Evolutionary conservation across 2,888 invertebrate genomes (phyloP).

Genomic region (Eupeodes luniger): DNA sequence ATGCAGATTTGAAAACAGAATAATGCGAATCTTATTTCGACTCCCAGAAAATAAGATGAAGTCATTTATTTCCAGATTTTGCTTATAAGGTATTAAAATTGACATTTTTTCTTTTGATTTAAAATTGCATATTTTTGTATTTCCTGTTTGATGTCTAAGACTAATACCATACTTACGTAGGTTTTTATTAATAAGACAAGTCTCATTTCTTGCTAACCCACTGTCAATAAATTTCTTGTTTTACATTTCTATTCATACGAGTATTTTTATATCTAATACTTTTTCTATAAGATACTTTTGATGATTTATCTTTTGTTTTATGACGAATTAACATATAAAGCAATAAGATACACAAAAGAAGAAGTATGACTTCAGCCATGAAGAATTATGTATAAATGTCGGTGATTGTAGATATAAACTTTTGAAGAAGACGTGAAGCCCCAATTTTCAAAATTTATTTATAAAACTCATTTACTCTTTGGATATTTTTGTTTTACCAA

Average conservation of each 20-base stretch:
- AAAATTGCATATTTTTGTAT: background rate
- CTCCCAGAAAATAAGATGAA: no score
- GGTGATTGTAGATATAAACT: background rate
- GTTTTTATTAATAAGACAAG: no score
- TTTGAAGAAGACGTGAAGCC: slow-evolving; percentile 17
- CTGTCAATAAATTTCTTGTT: background rate
- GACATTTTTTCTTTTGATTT: background rate
- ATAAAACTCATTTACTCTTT: slow-evolving; percentile 14
- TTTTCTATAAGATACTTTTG: background rate
- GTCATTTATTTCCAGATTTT: no score
- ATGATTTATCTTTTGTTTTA: background rate
- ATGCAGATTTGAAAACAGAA: no score
- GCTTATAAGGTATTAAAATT: no score
- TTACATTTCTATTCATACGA: background rate
- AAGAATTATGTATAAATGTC: background rate
- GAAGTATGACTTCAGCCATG: background rate
- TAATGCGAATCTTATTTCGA: no score
- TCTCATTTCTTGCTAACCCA: no score
- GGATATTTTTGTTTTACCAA: background rate
- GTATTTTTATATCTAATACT: background rate
- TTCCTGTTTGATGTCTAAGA: no score
- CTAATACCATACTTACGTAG: no score
- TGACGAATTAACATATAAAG: background rate
- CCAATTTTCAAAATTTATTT: slow-evolving; percentile 13
- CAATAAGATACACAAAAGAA: background rate